Base-by-base conservation (phyloP, 2,888 invertebrate genomes). In the Anthrax anthrax region DNA sequence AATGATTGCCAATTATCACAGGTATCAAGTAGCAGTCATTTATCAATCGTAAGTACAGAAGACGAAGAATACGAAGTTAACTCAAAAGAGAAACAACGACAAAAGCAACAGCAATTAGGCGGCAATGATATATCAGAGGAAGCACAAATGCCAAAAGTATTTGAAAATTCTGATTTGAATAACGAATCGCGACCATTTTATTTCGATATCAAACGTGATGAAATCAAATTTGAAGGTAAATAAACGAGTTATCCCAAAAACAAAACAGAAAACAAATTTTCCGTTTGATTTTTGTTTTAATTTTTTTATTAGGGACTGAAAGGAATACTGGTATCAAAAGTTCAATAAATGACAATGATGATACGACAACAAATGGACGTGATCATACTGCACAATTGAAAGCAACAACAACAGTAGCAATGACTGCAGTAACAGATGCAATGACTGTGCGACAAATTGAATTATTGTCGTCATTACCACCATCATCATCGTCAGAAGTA, bases 1-100 rank as follows among this genome's bases (percentile, higher is more conserved):
- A 12, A 80, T 50, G 77, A 81, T 50, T 76, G 78, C 0, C 74
- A 77, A 43, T 59, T 76, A 1, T 78, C 78, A 1, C 75, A 75
- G 59, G 76, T 78, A 17, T 78, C 78, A 19, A 77, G 76, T 5
- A 75, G 76, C 48, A 77, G 76, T 47, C 69, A 70, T 18, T 57
- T 75, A 27, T 77, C 76, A 0, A 70, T 72, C 40, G 70, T 72
- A 3, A 72, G 71, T 1, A 71, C 71, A 37, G 73, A 74, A 44
- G 70, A 71, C 13, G 70, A 55, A 29, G 49, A 50, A 10, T 47
- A 49, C 6, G 47, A 45, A 18, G 38, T 44, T 1, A 41, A 46
- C 32, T 49, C 52, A 10, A 51, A 51, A 40, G n/a, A n/a, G n/a
- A n/a, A n/a, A n/a, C n/a, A n/a, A n/a, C n/a, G n/a, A n/a, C n/a